A percentile compares a stretch with the other conserved stretches of the same genome.
These are phyloP conservation scores for Napeogenes sylphis DNA, from an alignment of 2,888 invertebrate genomes.

Conservation along the genomic window DNA sequence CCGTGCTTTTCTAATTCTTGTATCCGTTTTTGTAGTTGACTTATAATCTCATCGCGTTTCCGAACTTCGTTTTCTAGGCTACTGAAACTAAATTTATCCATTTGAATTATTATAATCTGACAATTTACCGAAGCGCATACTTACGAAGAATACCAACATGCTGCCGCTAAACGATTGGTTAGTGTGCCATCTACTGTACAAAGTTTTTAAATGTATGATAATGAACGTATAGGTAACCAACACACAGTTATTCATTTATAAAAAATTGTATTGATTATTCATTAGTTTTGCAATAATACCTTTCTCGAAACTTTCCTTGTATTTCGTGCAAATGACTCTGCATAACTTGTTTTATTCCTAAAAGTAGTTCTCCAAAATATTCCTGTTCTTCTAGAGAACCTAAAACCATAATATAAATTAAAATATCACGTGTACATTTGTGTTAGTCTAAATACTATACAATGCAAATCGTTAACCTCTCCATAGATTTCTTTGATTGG, in stretches of 20 bases:
- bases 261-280: too few species aligned
- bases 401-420: conserved; percentile 44
- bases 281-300: conserved; percentile 42
- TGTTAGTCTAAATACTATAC: not conserved
- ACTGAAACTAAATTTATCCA: conserved; percentile 75
- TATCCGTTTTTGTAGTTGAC: conserved; percentile 84
- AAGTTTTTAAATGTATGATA: too few species aligned
- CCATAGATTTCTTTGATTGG: conserved; percentile 78
- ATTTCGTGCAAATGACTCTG: conserved; percentile 84
- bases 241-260: too few species aligned
- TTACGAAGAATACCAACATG: too few species aligned
- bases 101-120: not conserved
- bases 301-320: conserved; percentile 83
- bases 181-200: too few species aligned
- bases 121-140: too few species aligned
- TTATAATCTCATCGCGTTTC: conserved; percentile 88
- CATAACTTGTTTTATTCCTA: conserved; percentile 89
- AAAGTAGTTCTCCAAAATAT: conserved; percentile 87
- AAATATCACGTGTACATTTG: not conserved
- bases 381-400: conserved; percentile 86
- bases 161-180: too few species aligned
- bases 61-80: conserved; percentile 88
- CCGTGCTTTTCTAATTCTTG: conserved; percentile 80
- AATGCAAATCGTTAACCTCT: conserved; percentile 60
- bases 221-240: too few species aligned